Evolutionary conservation across 2,113 vertebrate species (phyloP), one percentile per base, ranked within the genome.

Genomic region (Oryzias curvinotus): DNA sequence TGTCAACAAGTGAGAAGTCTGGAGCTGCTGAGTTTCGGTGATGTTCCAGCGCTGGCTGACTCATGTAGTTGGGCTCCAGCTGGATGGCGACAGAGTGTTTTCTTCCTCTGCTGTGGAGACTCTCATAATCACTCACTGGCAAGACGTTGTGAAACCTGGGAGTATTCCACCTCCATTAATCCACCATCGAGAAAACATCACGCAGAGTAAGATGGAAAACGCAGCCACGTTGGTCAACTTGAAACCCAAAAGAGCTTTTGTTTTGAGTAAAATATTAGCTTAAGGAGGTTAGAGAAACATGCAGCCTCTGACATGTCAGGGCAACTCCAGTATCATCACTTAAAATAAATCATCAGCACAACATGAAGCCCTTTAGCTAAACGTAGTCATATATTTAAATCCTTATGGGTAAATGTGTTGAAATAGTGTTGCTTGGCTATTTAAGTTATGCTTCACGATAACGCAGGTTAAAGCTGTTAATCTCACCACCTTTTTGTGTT

Each of bases 71-170:
- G 52, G 73, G 71, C 72, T 47, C 58, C 64, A 70, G 65, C 62
- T 68, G 63, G 66, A 71, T 70, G 57, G 50, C 52, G 62, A 74
- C 74, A 57, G 44, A 69, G 46, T 85, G 64, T 83, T 80, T 79
- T 78, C 57, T 47, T 71, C 51, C 62, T 68, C 55, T 63, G 44
- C 67, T 51, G 44, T 62, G 45, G 44, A 47, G 50, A 41, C 46
- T 7, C 58, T 75, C 67, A 8, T 71, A 55, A 64, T 75, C 66
- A 66, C n/a, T 65, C 62, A 66, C 45, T 48, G 42, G 78, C 75
- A 77, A 65, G 36, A 71, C 59, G 52, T 86, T 89, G 82, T 83
- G 89, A 88, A 89, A 90, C 46, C 69, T 82, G 75, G 85, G 85
- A 88, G 85, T 66, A 71, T 83, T 82, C 87, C 71, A 30, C 41